Evolutionary conservation across 2,797 vertebrate species (phyloP).

Genomic region (Gastrophryne carolinensis): DNA sequence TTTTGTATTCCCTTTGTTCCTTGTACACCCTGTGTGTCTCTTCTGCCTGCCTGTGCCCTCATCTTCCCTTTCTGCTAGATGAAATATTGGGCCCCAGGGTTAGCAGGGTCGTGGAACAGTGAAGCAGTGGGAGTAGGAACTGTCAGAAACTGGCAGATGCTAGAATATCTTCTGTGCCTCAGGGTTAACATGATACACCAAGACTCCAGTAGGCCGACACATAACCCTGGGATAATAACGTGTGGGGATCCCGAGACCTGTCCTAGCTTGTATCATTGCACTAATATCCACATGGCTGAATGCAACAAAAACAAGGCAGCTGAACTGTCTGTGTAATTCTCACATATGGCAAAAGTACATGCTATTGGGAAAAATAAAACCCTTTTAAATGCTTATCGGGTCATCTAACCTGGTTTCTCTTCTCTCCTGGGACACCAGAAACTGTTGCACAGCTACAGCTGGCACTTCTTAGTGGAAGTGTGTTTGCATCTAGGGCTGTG

Average conservation of each 20-base stretch:
- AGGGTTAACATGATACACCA: constrained; percentile 13
- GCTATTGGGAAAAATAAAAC: too few relatives aligned
- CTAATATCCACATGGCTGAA: background rate
- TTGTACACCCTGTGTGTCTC: background rate
- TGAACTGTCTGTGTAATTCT: background rate
- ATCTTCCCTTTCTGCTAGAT: background rate
- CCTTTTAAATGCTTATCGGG: too few relatives aligned
- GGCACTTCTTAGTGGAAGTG: too few relatives aligned
- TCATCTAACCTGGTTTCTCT: too few relatives aligned
- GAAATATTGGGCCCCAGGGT: constrained; percentile 28
- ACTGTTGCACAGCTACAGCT: too few relatives aligned
- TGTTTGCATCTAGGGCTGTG: too few relatives aligned
- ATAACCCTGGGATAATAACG: constrained; percentile 30
- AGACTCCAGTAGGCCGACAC: constrained; percentile 9
- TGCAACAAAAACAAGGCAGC: background rate
- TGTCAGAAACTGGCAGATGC: constrained; percentile 1
- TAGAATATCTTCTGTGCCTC: constrained; percentile 2
- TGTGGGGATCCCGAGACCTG: background rate
- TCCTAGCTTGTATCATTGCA: constrained; percentile 12
- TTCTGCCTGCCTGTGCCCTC: background rate
- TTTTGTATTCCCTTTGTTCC: background rate
- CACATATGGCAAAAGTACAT: too few relatives aligned
- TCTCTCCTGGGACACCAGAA: too few relatives aligned
- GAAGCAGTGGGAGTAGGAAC: background rate
- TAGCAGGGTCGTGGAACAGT: background rate